phyloP scores from a whole-genome alignment of 1,140 invertebrate species.

The Theocolax elegans region DNA sequence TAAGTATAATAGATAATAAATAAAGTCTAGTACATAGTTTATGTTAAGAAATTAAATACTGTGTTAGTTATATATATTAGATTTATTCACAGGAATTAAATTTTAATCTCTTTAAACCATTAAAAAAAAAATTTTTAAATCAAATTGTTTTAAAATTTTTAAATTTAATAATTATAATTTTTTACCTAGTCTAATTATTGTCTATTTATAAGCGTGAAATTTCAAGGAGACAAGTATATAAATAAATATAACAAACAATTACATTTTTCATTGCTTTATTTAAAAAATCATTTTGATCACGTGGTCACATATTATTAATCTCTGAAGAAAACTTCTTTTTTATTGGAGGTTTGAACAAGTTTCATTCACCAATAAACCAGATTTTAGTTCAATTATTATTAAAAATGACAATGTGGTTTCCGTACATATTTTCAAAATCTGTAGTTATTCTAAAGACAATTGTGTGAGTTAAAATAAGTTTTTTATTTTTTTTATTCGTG shows the following conservation, averaged over 20 bases:
- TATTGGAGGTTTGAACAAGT: constrained; percentile 1
- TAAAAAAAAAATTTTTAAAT: too few species aligned
- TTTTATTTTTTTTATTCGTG: not conserved
- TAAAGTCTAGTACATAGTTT: too few species aligned
- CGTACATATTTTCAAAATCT: not conserved
- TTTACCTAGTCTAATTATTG: too few species aligned
- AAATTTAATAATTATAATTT: too few species aligned
- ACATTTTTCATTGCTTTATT: constrained; percentile 29
- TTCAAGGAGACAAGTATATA: too few species aligned
- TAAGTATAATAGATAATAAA: too few species aligned
- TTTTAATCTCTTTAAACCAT: too few species aligned
- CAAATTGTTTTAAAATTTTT: too few species aligned
- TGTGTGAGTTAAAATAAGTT: constrained; percentile 8
- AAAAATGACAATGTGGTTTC: not conserved
- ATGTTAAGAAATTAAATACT: too few species aligned
- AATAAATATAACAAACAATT: constrained; percentile 3
- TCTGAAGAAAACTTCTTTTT: constrained; percentile 21
- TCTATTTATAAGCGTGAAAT: too few species aligned
- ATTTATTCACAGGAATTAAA: too few species aligned
- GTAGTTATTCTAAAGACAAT: constrained; percentile 17
- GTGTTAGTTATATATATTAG: too few species aligned
- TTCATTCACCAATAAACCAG: not conserved
- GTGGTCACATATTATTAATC: constrained; percentile 9
- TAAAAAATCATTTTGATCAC: constrained; percentile 32
- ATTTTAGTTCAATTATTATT: constrained; percentile 7